These are phyloP conservation scores for Calameuta pallipes DNA, from an alignment of 2,888 invertebrate genomes.

Conservation along the genomic window DNA sequence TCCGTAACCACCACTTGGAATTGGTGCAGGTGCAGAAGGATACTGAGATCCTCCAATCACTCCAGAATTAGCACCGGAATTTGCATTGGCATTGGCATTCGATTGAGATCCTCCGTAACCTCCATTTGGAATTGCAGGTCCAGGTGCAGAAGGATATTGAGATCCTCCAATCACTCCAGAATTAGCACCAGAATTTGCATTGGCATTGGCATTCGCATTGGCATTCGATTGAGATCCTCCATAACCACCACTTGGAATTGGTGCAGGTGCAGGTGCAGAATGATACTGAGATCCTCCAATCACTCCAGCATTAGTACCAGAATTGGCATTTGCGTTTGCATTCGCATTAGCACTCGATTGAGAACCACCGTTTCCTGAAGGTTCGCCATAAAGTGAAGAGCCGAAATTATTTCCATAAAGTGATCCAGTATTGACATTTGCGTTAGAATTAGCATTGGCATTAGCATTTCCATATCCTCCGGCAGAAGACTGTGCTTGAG, in stretches of 20 bases:
- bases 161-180: not conserved
- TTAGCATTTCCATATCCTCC: slow-evolving; percentile 15
- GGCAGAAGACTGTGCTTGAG: not conserved
- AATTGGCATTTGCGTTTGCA: slow-evolving; percentile 15
- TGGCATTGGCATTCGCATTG: not conserved
- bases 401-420: too few relatives aligned
- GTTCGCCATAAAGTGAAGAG: not conserved
- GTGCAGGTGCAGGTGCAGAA: too few relatives aligned
- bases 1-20: slow-evolving; percentile 16
- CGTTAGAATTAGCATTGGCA: slow-evolving; percentile 16
- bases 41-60: not conserved
- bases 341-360: slow-evolving; percentile 29
- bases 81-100: slow-evolving; percentile 24
- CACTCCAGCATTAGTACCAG: not conserved
- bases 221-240: slow-evolving; percentile 32
- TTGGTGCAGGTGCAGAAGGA: too few relatives aligned
- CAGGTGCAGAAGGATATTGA: not conserved
- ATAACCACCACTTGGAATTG: slow-evolving; percentile 9
- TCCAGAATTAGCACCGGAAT: slow-evolving; percentile 6
- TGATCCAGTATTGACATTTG: slow-evolving; percentile 1
- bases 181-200: slow-evolving; percentile 12
- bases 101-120: slow-evolving; percentile 32
- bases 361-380: slow-evolving; percentile 27
- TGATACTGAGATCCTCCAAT: not conserved
- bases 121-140: not conserved